These are phyloP conservation scores for Hesperia comma DNA, from an alignment of 2,888 invertebrate species.

Conservation along the genomic window DNA sequence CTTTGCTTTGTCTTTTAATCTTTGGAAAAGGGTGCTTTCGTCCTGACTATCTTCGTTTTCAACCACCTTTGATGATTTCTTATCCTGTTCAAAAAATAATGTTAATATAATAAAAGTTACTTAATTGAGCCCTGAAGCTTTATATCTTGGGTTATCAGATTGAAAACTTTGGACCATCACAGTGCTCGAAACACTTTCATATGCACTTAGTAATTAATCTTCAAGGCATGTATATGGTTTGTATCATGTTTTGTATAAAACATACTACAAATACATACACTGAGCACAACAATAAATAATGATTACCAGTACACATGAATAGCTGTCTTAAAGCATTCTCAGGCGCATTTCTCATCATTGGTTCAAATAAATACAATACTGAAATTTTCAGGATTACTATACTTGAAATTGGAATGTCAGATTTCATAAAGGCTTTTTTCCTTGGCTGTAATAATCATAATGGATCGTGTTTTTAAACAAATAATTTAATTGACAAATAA, in stretches of 20 bases:
- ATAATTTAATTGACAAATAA: too few relatives aligned
- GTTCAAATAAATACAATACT: constrained; percentile 4
- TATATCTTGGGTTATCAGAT: constrained; percentile 63
- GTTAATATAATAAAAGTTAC: too few relatives aligned
- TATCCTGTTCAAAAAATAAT: constrained; percentile 43
- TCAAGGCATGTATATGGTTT: constrained; percentile 42
- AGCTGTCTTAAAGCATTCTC: constrained; percentile 58
- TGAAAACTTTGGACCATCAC: constrained; percentile 81
- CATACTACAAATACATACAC: constrained; percentile 27
- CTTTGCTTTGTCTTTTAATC: constrained; percentile 78
- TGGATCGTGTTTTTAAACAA: too few relatives aligned
- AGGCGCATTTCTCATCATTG: constrained; percentile 66
- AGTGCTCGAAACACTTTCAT: constrained; percentile 57
- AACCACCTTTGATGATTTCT: constrained; percentile 47
- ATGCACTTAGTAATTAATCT: constrained; percentile 50
- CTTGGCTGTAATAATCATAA: too few relatives aligned
- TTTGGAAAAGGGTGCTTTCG: constrained; percentile 64
- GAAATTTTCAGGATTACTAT: too few relatives aligned
- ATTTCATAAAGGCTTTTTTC: too few relatives aligned
- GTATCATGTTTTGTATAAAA: constrained; percentile 44
- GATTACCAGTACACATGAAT: constrained; percentile 49
- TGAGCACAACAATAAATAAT: constrained; percentile 38
- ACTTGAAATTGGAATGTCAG: too few relatives aligned
- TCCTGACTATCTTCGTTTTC: constrained; percentile 68
- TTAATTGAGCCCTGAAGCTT: constrained; percentile 1